phyloP scores from a whole-genome alignment of 2,888 invertebrate genomes.

The Yponomeuta evonymella region DNA sequence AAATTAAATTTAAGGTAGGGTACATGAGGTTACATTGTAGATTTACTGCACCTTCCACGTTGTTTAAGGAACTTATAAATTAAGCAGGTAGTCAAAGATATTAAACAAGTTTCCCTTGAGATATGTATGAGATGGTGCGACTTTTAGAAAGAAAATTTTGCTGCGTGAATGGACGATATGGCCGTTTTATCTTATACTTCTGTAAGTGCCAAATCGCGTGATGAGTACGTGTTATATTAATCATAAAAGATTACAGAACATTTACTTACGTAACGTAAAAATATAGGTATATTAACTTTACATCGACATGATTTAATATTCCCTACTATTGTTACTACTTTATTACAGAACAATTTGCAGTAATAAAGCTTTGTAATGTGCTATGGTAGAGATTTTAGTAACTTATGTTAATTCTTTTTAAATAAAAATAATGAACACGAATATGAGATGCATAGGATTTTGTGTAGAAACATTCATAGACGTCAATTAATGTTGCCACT shows the following conservation, averaged over 20 bases:
- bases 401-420: background rate
- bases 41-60: no score
- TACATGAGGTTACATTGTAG: no score
- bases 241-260: background rate
- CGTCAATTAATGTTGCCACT: slow-evolving; percentile 21
- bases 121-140: background rate
- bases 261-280: background rate
- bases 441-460: background rate
- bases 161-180: background rate
- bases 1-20: no score
- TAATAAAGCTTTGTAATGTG: background rate
- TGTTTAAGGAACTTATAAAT: no score
- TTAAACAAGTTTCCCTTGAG: background rate
- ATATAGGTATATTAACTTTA: slow-evolving; percentile 1
- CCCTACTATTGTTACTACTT: background rate
- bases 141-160: background rate
- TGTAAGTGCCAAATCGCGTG: background rate
- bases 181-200: background rate
- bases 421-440: background rate
- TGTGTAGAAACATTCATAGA: slow-evolving; percentile 4
- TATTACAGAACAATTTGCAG: background rate
- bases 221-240: background rate
- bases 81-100: no score
- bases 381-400: background rate
- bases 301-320: slow-evolving; percentile 6